Conservation (phyloP, 1,140 invertebrate species). For the Drosophila suzukii region DNA sequence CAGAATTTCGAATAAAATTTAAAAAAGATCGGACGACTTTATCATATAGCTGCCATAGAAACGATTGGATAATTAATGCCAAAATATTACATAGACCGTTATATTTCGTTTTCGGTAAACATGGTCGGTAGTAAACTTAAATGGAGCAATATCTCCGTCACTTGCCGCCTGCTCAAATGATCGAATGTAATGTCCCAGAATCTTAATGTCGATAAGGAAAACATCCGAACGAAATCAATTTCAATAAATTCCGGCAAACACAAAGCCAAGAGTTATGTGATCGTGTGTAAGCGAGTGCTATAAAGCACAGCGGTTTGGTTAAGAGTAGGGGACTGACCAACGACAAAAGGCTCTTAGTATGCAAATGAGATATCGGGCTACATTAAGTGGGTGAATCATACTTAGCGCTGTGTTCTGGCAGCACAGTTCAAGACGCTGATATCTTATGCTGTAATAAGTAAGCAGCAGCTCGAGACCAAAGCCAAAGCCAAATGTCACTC, state of each 20-base stretch:
- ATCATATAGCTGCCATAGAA: too few species aligned
- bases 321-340: slow-evolving; percentile 19
- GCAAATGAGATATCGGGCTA: slow-evolving; percentile 64
- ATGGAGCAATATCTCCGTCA: too few species aligned
- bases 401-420: slow-evolving; percentile 36
- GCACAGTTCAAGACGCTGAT: slow-evolving; percentile 72
- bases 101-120: too few species aligned
- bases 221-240: slow-evolving; percentile 35
- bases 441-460: slow-evolving; percentile 83
- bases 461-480: slow-evolving; percentile 46
- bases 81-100: too few species aligned
- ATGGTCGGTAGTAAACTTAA: too few species aligned
- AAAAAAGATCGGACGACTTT: too few species aligned
- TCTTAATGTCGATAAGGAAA: slow-evolving; percentile 47
- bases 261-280: slow-evolving; percentile 64
- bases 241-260: slow-evolving; percentile 62
- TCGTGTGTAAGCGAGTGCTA: slow-evolving; percentile 47
- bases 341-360: slow-evolving; percentile 79
- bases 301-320: not conserved
- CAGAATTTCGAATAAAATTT: too few species aligned
- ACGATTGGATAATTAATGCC: too few species aligned
- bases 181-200: slow-evolving; percentile 47
- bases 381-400: slow-evolving; percentile 75
- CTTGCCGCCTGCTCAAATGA: slow-evolving; percentile 54
- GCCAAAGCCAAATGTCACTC: slow-evolving; percentile 61